Evolutionary conservation across 2,113 vertebrate genomes (phyloP).

Genomic region (Psilopsiagon aymara): DNA sequence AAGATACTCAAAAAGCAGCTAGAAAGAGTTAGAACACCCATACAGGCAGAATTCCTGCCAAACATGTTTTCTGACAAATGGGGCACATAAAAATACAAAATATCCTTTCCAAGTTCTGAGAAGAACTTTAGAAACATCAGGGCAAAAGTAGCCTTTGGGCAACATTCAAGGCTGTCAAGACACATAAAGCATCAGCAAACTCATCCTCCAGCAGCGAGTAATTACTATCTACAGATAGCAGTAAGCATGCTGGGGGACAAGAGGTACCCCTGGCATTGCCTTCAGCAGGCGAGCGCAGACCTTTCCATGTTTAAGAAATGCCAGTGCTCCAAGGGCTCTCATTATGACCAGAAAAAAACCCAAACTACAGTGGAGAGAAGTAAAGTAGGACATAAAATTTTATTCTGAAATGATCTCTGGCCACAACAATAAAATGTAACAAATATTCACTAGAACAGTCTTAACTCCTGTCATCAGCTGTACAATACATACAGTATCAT

Average conservation of each 20-base stretch:
- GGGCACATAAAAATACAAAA: not conserved
- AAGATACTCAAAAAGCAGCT: not conserved
- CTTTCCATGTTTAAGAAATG: not conserved
- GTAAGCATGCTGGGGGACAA: not conserved
- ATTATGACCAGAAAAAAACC: not conserved
- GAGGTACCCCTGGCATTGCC: not conserved
- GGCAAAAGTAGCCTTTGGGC: not conserved
- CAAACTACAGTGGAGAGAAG: slow-evolving; percentile 59
- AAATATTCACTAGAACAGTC: slow-evolving; percentile 97
- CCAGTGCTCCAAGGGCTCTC: not conserved
- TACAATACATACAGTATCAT: slow-evolving; percentile 97
- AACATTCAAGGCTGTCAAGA: not conserved
- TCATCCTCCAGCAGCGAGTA: not conserved
- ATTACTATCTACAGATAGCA: not conserved
- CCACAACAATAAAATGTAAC: slow-evolving; percentile 99
- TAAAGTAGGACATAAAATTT: slow-evolving; percentile 85
- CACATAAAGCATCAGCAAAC: not conserved
- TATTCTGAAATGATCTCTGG: slow-evolving; percentile 91
- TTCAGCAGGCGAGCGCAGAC: not conserved
- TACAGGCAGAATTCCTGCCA: not conserved
- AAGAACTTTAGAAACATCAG: not conserved
- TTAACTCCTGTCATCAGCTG: slow-evolving; percentile 89
- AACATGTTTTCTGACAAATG: not conserved
- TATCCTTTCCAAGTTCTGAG: not conserved
- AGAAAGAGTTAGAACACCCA: not conserved